Evolutionary conservation across 2,797 vertebrate genomes (phyloP).

Genomic region (Falco naumanni): DNA sequence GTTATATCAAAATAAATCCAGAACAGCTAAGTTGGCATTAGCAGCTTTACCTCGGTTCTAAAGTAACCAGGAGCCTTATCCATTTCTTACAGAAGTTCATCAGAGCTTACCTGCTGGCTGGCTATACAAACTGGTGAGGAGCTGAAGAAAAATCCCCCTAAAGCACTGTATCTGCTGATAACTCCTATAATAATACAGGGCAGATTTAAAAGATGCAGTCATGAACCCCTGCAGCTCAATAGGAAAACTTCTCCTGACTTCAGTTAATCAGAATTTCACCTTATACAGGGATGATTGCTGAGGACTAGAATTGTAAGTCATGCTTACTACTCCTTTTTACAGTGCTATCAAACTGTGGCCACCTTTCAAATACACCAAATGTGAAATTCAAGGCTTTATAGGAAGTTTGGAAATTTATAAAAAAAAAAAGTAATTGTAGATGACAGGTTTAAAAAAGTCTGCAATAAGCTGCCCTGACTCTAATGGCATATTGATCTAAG

Average conservation of each 20-base stretch:
- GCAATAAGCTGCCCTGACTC: conserved; percentile 35
- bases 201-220: background rate
- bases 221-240: background rate
- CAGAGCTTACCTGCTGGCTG: background rate
- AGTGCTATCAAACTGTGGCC: conserved; percentile 7
- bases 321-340: background rate
- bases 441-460: conserved; percentile 12
- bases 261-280: background rate
- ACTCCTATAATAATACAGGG: conserved; percentile 31
- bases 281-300: background rate
- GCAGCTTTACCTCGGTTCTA: background rate
- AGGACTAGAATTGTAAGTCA: conserved; percentile 8
- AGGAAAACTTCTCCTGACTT: conserved; percentile 27
- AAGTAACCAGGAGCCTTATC: background rate
- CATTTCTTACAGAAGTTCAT: background rate
- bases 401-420: conserved; percentile 42
- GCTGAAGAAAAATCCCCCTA: conserved; percentile 39
- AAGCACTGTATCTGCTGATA: conserved; percentile 23
- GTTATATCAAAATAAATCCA: conserved; percentile 1
- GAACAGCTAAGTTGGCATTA: background rate
- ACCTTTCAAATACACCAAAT: background rate
- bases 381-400: conserved; percentile 46
- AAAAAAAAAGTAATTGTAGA: conserved; percentile 18
- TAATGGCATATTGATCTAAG: conserved; percentile 46
- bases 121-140: background rate